Evolutionary conservation across 2,888 invertebrate genomes (phyloP), one percentile per base, ranked within the genome.

Genomic region (Noctuana brunneofusca): DNA sequence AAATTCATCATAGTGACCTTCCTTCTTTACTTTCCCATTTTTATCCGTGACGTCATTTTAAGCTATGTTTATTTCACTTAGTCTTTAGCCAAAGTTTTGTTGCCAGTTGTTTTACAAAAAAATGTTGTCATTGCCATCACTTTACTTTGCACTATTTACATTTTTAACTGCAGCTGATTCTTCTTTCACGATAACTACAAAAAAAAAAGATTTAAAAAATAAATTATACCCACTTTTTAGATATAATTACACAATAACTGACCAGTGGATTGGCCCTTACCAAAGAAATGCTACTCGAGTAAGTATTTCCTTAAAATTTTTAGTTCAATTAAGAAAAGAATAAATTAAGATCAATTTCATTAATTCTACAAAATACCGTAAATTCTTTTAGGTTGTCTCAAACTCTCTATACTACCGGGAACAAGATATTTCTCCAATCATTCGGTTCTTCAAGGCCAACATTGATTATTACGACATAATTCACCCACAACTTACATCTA

Each of bases 261-360:
- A 86, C 38, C 69, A 79, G 67, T 87, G 86, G 86, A 71, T 82
- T 35, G 78, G 81, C 3, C 65, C 71, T 18, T 83, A 74, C 35
- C 71, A 74, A 4, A 69, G 16, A 57, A 82, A 80, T n/a, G 73
- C 75, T 50, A 69, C 78, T 3, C 73, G 73, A 66, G 85, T 86
- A 75, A 64, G 72, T 70, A 32, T 41, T 6, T 11, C 4, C 2
- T 5, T 24, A 24, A 5, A 2, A 24, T 5, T 24, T 5, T 24
- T 24, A 24, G 4, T 12, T 35, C 11, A 3, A 5, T 5, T 27
- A 27, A 27, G 27, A 27, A 27, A 27, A 5, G 3, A 32, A 32
- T 11, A 32, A 9, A 32, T 0, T 32, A 32, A 32, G 1, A 32
- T 32, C 5, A 12, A 8, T 3, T 3, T 5, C 27, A 3, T 27